Base-by-base conservation (phyloP, 2,797 vertebrate species). In the Hozukius guyotensis region DNA sequence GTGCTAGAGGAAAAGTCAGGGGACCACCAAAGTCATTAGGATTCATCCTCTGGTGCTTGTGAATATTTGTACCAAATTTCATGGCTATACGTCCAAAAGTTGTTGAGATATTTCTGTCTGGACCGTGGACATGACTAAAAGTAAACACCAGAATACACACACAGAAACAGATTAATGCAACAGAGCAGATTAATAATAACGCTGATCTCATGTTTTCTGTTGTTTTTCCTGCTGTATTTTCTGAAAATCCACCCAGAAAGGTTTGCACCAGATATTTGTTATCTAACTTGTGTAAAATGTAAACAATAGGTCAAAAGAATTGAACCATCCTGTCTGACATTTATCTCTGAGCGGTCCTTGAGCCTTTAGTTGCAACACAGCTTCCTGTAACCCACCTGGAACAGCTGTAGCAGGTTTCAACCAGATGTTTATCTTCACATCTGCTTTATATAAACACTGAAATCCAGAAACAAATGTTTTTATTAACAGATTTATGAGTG, bases 371-470 rank as follows among this genome's bases (percentile, higher is more conserved):
- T 69, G 66, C 66, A 34, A 53, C n/a, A 69, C n/a, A 32, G 4
- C 20, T 16, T 24, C 49, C 66, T 68, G 4, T 22, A 11, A 24
- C n/a, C 20, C 49, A 22, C 67, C 29, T 69, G 52, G 8, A 69
- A 24, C 31, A 18, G 52, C 68, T 75, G 74, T 80, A 72, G 18
- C 87, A 75, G 80, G 86, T 88, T 82, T 65, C 65, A 86, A 73
- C 83, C 56, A 76, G 89, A 84, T 24, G 1, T 53, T 55, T 72
- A 52, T 75, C 73, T 82, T 18, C 65, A 64, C n/a, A 79, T 38
- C 24, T 69, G 80, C 24, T 55, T 75, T 61, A 55, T 61, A 64
- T 53, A 71, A 78, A 77, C 59, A 25, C 38, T 25, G 22, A 32
- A 31, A 69, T 1, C 0, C 49, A 70, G 25, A 74, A 27, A 64